These are phyloP conservation scores for Echinops telfairi DNA, from an alignment of 2,113 vertebrate genomes.

Conservation along the genomic window DNA sequence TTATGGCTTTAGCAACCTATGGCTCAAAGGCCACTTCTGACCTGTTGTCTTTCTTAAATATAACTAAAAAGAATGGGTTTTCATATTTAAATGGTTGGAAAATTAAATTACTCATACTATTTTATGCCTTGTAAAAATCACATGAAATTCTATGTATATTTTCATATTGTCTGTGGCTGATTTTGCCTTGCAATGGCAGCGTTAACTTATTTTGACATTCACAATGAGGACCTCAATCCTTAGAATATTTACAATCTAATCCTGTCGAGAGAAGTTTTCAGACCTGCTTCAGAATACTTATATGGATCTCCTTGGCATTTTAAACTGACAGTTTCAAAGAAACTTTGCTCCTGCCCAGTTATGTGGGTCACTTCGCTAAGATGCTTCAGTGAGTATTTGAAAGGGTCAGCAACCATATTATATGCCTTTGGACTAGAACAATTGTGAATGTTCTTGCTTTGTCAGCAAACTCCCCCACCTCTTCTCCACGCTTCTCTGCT, in stretches of 20 bases:
- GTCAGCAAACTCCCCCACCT: neutral
- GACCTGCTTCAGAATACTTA: neutral
- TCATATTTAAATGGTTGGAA: slow-evolving; percentile 5
- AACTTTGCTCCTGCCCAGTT: neutral
- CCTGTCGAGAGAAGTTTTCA: neutral
- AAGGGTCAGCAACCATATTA: neutral
- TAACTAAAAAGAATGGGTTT: neutral
- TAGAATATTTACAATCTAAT: neutral
- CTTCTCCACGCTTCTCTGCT: neutral
- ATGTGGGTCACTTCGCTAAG: neutral
- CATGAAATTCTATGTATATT: neutral
- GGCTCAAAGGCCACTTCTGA: neutral
- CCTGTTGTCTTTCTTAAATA: neutral
- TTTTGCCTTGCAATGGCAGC: neutral
- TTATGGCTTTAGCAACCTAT: slow-evolving; percentile 33
- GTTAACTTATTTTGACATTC: neutral
- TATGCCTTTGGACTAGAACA: neutral
- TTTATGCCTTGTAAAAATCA: slow-evolving; percentile 16
- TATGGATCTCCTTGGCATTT: neutral
- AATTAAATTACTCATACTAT: neutral
- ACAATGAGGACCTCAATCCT: neutral
- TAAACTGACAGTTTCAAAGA: neutral
- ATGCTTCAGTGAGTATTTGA: slow-evolving; percentile 7
- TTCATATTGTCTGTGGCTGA: neutral
- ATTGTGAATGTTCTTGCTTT: neutral